These are phyloP conservation scores for Morpho deidamia DNA, from an alignment of 2,888 invertebrate genomes.

Conservation along the genomic window DNA sequence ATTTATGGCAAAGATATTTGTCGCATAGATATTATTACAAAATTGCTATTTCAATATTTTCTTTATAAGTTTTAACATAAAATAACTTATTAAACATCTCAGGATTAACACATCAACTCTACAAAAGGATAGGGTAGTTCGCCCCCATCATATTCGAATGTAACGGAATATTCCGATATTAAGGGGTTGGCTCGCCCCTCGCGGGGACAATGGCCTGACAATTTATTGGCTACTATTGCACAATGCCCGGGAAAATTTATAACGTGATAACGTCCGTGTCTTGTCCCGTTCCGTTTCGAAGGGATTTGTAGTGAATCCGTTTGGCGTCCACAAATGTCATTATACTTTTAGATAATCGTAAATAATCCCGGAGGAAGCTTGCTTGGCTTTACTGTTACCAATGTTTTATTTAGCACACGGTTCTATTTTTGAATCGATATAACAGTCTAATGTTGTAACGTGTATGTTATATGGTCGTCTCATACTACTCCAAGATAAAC, in stretches of 20 bases:
- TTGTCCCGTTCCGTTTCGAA: slow-evolving; percentile 45
- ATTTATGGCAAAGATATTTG: too few species aligned
- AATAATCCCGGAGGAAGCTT: slow-evolving; percentile 12
- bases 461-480: too few species aligned
- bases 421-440: background rate
- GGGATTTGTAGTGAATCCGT: slow-evolving; percentile 44
- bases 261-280: slow-evolving; percentile 64
- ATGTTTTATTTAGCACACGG: background rate
- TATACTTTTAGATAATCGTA: slow-evolving; percentile 15
- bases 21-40: too few species aligned
- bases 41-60: too few species aligned
- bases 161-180: slow-evolving; percentile 24
- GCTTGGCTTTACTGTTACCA: slow-evolving; percentile 1
- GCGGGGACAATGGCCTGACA: slow-evolving; percentile 48
- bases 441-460: background rate
- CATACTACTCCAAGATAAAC: too few species aligned
- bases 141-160: slow-evolving; percentile 23
- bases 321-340: slow-evolving; percentile 23
- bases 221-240: slow-evolving; percentile 70
- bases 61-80: background rate
- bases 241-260: slow-evolving; percentile 66
- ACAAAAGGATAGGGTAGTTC: slow-evolving; percentile 7
- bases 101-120: slow-evolving; percentile 8
- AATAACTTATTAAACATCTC: slow-evolving; percentile 1
- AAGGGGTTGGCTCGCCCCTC: slow-evolving; percentile 31